Percentiles rank a stretch among this genome's conserved stretches.
These are phyloP conservation scores for Malurus alboscapulatus DNA, from an alignment of 2,113 vertebrate genomes.

Conservation along the genomic window DNA sequence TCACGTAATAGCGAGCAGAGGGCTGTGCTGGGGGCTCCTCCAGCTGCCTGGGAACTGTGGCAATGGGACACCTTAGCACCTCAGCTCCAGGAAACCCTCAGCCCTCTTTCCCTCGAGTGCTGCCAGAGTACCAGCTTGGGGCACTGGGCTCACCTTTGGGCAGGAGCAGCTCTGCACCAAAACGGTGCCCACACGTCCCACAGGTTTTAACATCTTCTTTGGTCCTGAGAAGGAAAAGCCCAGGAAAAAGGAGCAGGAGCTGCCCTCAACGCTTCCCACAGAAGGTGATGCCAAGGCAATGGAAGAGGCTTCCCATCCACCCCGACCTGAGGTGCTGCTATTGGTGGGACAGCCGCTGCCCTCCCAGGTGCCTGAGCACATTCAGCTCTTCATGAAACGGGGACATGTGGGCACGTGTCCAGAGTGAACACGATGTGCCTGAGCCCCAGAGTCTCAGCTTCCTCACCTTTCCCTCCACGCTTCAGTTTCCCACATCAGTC, in stretches of 20 bases:
- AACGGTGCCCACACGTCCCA: constrained; percentile 32
- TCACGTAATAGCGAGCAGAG: neutral
- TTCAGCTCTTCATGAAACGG: neutral
- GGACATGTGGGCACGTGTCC: neutral
- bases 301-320: neutral
- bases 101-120: neutral
- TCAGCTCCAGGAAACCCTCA: neutral
- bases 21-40: neutral
- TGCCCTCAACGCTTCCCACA: neutral
- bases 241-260: neutral
- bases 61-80: neutral
- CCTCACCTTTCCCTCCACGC: neutral
- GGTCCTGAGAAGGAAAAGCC: neutral
- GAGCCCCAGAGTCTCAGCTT: neutral
- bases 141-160: constrained; percentile 60
- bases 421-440: neutral
- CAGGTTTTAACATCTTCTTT: constrained; percentile 66
- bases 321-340: accelerated
- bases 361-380: neutral
- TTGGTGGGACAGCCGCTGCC: accelerated
- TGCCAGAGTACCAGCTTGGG: accelerated
- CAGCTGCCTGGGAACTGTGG: neutral
- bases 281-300: neutral
- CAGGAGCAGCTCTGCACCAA: constrained; percentile 64
- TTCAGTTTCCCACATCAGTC: neutral